Evolutionary conservation across 2,888 invertebrate genomes (phyloP).

Genomic region (Patella ulyssiponensis): DNA sequence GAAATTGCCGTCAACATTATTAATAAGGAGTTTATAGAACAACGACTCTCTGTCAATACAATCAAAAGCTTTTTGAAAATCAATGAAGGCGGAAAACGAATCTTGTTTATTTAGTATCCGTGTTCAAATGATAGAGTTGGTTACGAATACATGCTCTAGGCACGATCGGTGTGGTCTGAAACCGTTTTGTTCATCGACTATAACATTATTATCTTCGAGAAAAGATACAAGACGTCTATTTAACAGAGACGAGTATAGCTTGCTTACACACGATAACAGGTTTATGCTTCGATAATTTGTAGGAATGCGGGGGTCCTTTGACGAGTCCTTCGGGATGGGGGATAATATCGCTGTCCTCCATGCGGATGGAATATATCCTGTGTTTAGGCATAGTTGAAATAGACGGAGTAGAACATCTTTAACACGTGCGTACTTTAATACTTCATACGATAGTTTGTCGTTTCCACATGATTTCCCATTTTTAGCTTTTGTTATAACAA

Average conservation of each 20-base stretch:
- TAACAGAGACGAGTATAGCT: not conserved
- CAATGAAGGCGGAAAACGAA: conserved; percentile 3
- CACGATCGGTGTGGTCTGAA: not conserved
- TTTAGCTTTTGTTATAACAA: not conserved
- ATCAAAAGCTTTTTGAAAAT: not conserved
- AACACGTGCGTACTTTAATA: not conserved
- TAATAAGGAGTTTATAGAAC: not conserved
- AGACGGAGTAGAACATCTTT: not conserved
- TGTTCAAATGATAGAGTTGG: not conserved
- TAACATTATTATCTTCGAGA: not conserved
- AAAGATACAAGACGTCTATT: not conserved
- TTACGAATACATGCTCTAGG: not conserved
- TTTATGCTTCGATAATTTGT: not conserved
- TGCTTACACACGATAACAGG: not conserved
- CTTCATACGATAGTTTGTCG: not conserved
- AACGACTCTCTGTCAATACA: not conserved
- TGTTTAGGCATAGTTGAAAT: not conserved
- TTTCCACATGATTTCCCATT: not conserved
- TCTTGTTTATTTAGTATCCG: not conserved
- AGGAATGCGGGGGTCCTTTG: not conserved
- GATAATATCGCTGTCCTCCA: not conserved
- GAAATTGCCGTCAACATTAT: not conserved
- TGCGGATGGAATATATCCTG: not conserved
- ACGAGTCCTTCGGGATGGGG: not conserved
- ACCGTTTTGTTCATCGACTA: not conserved